Percentiles rank a stretch among this genome's conserved stretches.
phyloP scores from a whole-genome alignment of 2,797 vertebrate species.

The Argya squamiceps region DNA sequence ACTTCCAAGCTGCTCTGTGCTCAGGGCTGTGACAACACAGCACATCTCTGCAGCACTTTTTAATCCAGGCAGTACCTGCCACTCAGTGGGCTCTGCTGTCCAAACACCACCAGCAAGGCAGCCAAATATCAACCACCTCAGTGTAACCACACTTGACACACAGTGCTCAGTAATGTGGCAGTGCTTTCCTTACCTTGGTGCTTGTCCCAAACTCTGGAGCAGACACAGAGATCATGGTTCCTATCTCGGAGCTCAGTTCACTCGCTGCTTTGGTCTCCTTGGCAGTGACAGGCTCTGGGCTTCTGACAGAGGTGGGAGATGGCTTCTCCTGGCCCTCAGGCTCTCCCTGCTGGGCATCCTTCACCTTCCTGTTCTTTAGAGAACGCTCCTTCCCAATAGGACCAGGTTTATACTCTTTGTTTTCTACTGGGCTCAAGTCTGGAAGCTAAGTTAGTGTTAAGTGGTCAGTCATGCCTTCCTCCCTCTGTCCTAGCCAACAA shows the following conservation, averaged over 20 bases:
- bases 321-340: slow-evolving; percentile 88
- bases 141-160: not conserved
- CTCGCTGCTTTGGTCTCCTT: slow-evolving; percentile 84
- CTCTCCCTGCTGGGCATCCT: slow-evolving; percentile 90
- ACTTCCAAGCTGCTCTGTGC: not conserved
- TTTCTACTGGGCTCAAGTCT: slow-evolving; percentile 91
- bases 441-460: slow-evolving; percentile 84
- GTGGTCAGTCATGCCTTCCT: slow-evolving; percentile 34
- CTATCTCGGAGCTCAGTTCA: slow-evolving; percentile 90
- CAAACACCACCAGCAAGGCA: not conserved
- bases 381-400: slow-evolving; percentile 98
- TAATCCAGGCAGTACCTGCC: not conserved
- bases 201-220: slow-evolving; percentile 88
- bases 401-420: slow-evolving; percentile 97
- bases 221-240: slow-evolving; percentile 95
- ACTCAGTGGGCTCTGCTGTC: not conserved
- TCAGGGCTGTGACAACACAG: not conserved
- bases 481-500: not conserved
- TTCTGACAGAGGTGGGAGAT: slow-evolving; percentile 80
- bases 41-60: not conserved
- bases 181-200: slow-evolving; percentile 83
- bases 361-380: slow-evolving; percentile 95
- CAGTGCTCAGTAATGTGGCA: not conserved
- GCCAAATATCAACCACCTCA: not conserved
- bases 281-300: slow-evolving; percentile 83